These are phyloP conservation scores for Lytechinus pictus DNA, from an alignment of 35 echinoderm and acorn worm species.

Conservation along the genomic window DNA sequence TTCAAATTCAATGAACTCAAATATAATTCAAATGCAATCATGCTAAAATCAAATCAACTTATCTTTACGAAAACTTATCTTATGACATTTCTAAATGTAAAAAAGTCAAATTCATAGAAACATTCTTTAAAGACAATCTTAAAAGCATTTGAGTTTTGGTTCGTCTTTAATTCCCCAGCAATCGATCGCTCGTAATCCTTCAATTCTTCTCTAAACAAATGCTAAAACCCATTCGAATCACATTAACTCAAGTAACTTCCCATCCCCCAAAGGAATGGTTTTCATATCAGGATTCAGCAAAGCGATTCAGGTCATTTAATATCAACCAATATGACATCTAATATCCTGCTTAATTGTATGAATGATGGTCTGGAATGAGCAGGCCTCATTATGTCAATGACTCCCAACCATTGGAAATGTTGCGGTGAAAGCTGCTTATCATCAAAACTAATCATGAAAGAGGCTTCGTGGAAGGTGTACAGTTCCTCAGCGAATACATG, in stretches of 20 bases:
- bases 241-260: not conserved
- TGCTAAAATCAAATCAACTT: too few species aligned
- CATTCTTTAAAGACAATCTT: too few species aligned
- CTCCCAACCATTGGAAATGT: not conserved
- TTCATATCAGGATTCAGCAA: not conserved
- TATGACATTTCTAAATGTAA: too few species aligned
- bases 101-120: too few species aligned
- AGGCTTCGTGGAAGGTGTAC: not conserved
- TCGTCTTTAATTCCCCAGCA: too few species aligned
- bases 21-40: too few species aligned
- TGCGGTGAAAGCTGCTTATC: not conserved
- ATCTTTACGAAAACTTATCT: too few species aligned
- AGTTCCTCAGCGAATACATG: too few species aligned
- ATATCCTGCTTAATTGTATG: not conserved
- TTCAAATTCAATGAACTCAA: too few species aligned
- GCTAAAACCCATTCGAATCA: not conserved
- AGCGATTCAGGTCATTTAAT: not conserved
- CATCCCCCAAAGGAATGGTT: not conserved
- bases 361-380: not conserved
- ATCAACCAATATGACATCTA: not conserved
- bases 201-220: not conserved
- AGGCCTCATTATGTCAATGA: conserved; percentile 2
- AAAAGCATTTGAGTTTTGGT: too few species aligned
- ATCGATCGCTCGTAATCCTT: not conserved
- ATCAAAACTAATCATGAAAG: not conserved